A percentile compares a stretch with the other conserved stretches of the same genome.
phyloP scores from a whole-genome alignment of 2,113 vertebrate species.

The Triplophysa tibetana region DNA sequence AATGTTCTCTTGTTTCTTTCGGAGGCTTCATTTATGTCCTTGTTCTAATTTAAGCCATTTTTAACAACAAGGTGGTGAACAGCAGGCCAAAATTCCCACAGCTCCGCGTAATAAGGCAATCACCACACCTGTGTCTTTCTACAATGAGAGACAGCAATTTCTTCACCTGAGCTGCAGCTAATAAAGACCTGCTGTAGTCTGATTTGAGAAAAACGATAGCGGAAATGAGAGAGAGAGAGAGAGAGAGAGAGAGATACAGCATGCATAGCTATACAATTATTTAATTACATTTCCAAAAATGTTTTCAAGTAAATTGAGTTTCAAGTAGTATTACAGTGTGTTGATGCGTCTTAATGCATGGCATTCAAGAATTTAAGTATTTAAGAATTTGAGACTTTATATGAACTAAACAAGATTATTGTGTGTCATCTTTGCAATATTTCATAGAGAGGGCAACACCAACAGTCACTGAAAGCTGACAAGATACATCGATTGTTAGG shows the following conservation, averaged over 20 bases:
- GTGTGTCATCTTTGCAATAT: too few species aligned
- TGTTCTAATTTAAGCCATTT: constrained; percentile 43
- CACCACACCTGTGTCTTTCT: constrained; percentile 54
- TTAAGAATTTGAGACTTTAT: too few species aligned
- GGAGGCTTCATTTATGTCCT: constrained; percentile 20
- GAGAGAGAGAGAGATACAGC: background rate
- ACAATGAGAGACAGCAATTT: constrained; percentile 40
- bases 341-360: too few species aligned
- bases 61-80: constrained; percentile 31
- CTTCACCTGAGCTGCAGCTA: constrained; percentile 55
- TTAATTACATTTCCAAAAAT: too few species aligned
- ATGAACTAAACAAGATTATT: too few species aligned
- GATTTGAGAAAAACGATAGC: constrained; percentile 24
- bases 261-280: too few species aligned
- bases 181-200: constrained; percentile 55
- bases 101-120: constrained; percentile 49
- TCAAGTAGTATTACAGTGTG: too few species aligned
- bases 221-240: background rate
- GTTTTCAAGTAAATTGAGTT: too few species aligned
- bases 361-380: too few species aligned
- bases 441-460: too few species aligned
- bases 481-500: too few species aligned
- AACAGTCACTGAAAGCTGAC: too few species aligned
- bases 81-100: constrained; percentile 26
- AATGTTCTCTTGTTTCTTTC: constrained; percentile 16